Percentiles rank a stretch among this genome's conserved stretches.
Conservation (phyloP, 2,888 invertebrate genomes). For the Drosophila borealis region DNA sequence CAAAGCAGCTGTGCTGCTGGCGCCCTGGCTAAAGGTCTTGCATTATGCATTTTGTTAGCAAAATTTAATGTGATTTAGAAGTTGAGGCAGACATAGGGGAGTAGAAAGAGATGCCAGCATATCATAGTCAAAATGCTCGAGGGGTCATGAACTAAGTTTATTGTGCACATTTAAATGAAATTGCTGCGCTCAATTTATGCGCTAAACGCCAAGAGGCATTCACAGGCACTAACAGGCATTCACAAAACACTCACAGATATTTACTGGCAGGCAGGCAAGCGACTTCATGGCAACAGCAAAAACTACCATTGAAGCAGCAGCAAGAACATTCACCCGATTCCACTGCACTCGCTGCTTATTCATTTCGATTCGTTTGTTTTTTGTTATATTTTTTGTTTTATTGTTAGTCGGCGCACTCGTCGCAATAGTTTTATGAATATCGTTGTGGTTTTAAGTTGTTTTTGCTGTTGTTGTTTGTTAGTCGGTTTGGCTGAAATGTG, state of each 20-base stretch:
- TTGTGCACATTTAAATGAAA: slow-evolving; percentile 81
- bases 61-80: slow-evolving; percentile 76
- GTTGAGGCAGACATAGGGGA: slow-evolving; percentile 20
- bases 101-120: slow-evolving; percentile 20
- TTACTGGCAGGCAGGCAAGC: slow-evolving; percentile 13
- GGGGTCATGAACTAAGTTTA: slow-evolving; percentile 79
- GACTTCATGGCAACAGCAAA: slow-evolving; percentile 26
- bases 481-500: slow-evolving; percentile 67
- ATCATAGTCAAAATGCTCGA: slow-evolving; percentile 45
- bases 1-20: slow-evolving; percentile 37
- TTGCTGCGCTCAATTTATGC: slow-evolving; percentile 80
- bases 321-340: slow-evolving; percentile 59
- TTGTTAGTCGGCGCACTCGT: slow-evolving; percentile 49
- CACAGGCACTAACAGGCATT: slow-evolving; percentile 22
- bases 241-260: slow-evolving; percentile 1
- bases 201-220: slow-evolving; percentile 72
- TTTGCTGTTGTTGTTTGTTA: slow-evolving; percentile 21
- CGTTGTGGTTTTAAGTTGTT: slow-evolving; percentile 30
- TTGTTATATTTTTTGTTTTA: slow-evolving; percentile 26
- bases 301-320: slow-evolving; percentile 19
- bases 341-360: slow-evolving; percentile 59
- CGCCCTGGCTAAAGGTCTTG: slow-evolving; percentile 42
- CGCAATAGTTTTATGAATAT: slow-evolving; percentile 72
- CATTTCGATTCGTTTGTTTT: slow-evolving; percentile 44
- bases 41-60: slow-evolving; percentile 69